Evolutionary conservation across 2,797 vertebrate species (phyloP).

Genomic region (Sebastes jordani): DNA sequence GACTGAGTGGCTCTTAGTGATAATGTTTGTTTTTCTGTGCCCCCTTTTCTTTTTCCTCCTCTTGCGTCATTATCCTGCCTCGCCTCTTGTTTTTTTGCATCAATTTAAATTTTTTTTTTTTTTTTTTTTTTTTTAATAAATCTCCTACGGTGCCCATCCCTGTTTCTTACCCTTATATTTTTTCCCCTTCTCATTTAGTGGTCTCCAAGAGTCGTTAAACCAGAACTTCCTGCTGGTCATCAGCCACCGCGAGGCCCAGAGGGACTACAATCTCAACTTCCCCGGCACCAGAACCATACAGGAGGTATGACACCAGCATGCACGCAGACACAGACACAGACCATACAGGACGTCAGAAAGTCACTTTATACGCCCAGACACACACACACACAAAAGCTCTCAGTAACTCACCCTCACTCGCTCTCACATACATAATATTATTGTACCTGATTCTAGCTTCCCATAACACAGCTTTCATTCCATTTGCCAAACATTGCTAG

Average conservation of each 20-base stretch:
- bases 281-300: constrained; percentile 98
- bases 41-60: not conserved
- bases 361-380: constrained; percentile 1
- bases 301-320: constrained; percentile 87
- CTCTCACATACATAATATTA: constrained; percentile 55
- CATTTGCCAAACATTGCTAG: constrained; percentile 76
- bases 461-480: constrained; percentile 60
- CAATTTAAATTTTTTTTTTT: not conserved
- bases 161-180: constrained; percentile 33
- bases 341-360: not conserved
- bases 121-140: not conserved
- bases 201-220: constrained; percentile 97
- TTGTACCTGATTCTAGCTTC: constrained; percentile 58
- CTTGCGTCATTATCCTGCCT: not conserved
- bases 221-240: constrained; percentile 98
- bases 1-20: constrained; percentile 72
- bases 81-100: not conserved
- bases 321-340: not conserved
- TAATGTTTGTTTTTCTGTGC: constrained; percentile 50
- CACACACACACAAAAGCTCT: constrained; percentile 14
- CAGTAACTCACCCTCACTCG: constrained; percentile 11
- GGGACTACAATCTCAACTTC: constrained; percentile 99
- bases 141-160: not conserved
- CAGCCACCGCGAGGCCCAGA: constrained; percentile 97
- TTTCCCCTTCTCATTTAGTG: constrained; percentile 81